Conservation (phyloP, 2,888 invertebrate species). For the Melolontha melolontha region DNA sequence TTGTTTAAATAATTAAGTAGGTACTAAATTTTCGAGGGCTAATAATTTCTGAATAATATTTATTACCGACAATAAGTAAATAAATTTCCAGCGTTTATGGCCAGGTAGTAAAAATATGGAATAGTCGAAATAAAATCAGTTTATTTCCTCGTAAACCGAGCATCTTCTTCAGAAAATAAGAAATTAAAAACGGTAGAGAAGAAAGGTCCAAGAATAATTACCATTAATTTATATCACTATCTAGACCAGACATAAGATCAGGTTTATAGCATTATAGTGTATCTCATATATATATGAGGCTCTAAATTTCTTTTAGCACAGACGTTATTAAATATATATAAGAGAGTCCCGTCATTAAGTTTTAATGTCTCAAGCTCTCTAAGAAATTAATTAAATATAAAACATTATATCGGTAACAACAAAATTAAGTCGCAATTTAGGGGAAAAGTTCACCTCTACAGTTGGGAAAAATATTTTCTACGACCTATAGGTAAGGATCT, state of each 20-base stretch:
- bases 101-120: conserved; percentile 19
- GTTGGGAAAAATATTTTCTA: conserved; percentile 37
- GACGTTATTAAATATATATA: conserved; percentile 31
- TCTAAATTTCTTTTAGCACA: conserved; percentile 14
- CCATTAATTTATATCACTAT: conserved; percentile 31
- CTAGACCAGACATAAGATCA: conserved; percentile 16
- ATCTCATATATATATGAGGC: conserved; percentile 9
- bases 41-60: conserved; percentile 9
- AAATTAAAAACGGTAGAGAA: conserved; percentile 23
- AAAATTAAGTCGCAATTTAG: conserved; percentile 40
- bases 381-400: conserved; percentile 42
- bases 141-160: conserved; percentile 27
- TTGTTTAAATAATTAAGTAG: not conserved
- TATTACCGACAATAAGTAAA: not conserved
- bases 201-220: conserved; percentile 24
- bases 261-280: conserved; percentile 26
- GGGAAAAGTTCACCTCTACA: conserved; percentile 19
- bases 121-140: conserved; percentile 27
- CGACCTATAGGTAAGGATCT: conserved; percentile 40
- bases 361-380: conserved; percentile 19
- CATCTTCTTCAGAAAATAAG: conserved; percentile 34
- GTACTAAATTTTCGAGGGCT: not conserved
- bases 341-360: conserved; percentile 15
- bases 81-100: conserved; percentile 19
- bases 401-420: conserved; percentile 38